Conservation (phyloP, 2,113 vertebrate species). For the Tachycineta bicolor region DNA sequence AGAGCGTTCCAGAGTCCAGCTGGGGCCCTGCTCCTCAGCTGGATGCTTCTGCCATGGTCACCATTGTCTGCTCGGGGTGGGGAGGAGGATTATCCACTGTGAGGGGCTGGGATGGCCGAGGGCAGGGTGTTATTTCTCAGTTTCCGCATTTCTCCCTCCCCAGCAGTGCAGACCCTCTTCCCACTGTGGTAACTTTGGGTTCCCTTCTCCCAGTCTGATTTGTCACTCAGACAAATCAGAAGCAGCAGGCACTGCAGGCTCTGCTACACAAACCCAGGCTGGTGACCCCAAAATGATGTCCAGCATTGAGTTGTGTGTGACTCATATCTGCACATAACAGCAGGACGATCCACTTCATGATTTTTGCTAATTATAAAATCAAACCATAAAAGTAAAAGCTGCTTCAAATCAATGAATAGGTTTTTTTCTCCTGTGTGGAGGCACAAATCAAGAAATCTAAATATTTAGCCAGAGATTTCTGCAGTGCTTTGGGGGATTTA, state of each 20-base stretch:
- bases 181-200: neutral
- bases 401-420: neutral
- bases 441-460: neutral
- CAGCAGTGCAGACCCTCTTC: neutral
- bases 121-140: neutral
- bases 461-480: neutral
- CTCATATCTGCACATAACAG: neutral
- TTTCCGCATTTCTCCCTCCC: neutral
- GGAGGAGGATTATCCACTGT: neutral
- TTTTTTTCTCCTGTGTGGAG: neutral
- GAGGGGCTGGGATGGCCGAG: neutral
- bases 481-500: neutral
- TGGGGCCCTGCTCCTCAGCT: neutral
- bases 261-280: neutral
- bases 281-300: accelerated
- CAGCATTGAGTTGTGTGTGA: neutral
- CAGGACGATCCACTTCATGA: neutral
- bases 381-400: neutral
- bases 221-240: neutral
- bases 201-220: neutral
- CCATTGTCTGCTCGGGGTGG: neutral
- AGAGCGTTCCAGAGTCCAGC: constrained; percentile 61
- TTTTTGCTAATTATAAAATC: neutral
- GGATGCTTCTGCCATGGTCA: neutral
- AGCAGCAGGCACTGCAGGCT: neutral